These are phyloP conservation scores for Rhopalosiphum nymphaeae DNA, from an alignment of 2,888 invertebrate species.

Conservation along the genomic window DNA sequence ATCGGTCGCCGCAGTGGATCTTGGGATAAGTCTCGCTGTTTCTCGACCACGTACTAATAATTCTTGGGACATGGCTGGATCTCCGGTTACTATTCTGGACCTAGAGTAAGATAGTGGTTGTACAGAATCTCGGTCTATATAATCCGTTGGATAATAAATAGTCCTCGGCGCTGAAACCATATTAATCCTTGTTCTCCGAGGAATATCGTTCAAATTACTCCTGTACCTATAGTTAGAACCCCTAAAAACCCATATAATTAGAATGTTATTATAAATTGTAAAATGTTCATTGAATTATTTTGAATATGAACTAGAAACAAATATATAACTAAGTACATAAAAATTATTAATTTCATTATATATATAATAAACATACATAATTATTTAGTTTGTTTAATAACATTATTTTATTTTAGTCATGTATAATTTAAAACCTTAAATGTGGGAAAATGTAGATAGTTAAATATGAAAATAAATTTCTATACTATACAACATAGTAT, in stretches of 20 bases:
- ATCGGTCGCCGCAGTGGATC: constrained; percentile 28
- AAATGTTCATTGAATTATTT: background rate
- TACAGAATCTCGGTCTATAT: background rate
- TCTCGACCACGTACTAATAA: background rate
- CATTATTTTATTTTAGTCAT: background rate
- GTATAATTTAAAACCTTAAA: background rate
- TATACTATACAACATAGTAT: background rate
- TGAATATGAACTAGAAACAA: background rate
- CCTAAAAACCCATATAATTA: background rate
- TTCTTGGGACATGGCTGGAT: background rate
- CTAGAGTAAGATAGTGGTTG: background rate
- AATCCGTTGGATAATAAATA: constrained; percentile 7
- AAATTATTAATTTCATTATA: too few relatives aligned
- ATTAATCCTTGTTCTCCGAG: constrained; percentile 31
- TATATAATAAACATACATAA: background rate
- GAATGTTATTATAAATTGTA: background rate
- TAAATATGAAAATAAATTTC: background rate
- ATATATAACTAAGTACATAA: background rate
- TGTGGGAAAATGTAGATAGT: background rate
- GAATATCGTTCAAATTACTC: background rate
- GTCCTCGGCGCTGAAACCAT: background rate
- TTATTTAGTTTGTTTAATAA: background rate
- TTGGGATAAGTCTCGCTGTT: constrained; percentile 18
- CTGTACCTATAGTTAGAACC: background rate
- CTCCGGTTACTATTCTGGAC: background rate